Evolutionary conservation across 2,888 invertebrate genomes (phyloP).

Genomic region (Agrotis exclamationis): DNA sequence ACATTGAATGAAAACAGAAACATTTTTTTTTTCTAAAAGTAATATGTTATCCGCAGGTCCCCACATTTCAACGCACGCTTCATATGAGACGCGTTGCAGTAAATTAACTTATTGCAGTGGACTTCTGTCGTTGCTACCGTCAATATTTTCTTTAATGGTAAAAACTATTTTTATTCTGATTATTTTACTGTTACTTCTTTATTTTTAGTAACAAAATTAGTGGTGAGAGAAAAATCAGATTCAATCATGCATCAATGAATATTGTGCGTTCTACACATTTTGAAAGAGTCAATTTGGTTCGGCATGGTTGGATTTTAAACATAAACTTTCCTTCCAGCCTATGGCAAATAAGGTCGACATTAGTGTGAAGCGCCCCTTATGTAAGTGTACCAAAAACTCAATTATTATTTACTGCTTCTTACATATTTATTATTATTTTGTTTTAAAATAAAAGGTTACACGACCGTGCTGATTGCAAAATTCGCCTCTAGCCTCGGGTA

Average conservation of each 20-base stretch:
- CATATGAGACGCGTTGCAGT: constrained; percentile 17
- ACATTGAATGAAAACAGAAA: not conserved
- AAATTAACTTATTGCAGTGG: constrained; percentile 9
- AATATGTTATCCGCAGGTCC: constrained; percentile 40
- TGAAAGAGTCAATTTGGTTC: too few species aligned
- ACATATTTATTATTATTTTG: constrained; percentile 51
- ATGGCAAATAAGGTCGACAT: too few species aligned
- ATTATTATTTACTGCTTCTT: constrained; percentile 31
- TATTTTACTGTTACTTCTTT: not conserved
- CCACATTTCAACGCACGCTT: constrained; percentile 34
- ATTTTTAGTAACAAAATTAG: not conserved
- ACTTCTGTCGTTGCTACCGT: not conserved
- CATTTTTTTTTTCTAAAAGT: not conserved
- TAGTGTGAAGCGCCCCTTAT: too few species aligned
- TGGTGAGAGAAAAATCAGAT: not conserved
- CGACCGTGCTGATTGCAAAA: constrained; percentile 69
- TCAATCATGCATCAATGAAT: too few species aligned
- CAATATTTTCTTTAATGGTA: not conserved
- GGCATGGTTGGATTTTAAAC: too few species aligned
- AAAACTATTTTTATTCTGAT: constrained; percentile 2
- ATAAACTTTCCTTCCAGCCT: too few species aligned
- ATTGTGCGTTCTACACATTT: too few species aligned
- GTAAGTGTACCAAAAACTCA: constrained; percentile 6
- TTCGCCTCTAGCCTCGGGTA: constrained; percentile 66
- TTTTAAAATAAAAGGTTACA: constrained; percentile 62